These are phyloP conservation scores for Apoderus coryli DNA, from an alignment of 2,888 invertebrate genomes.

Conservation along the genomic window DNA sequence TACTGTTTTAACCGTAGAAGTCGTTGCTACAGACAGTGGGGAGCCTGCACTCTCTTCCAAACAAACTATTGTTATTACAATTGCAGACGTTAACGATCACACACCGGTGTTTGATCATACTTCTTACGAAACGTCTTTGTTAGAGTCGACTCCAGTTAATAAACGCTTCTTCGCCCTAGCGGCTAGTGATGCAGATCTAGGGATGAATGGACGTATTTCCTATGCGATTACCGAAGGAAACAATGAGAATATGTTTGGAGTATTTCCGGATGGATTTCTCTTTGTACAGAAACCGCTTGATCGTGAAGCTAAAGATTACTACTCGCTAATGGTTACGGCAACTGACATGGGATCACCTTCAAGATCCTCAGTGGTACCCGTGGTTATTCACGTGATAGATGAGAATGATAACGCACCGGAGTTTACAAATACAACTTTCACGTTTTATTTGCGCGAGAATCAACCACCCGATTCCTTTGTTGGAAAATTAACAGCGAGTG, in stretches of 20 bases:
- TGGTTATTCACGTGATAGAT: conserved; percentile 86
- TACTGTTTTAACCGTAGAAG: conserved; percentile 54
- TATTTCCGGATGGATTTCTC: conserved; percentile 88
- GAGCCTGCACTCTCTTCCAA: conserved; percentile 58
- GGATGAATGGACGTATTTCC: conserved; percentile 60
- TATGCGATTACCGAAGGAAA: conserved; percentile 82
- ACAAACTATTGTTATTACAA: conserved; percentile 53
- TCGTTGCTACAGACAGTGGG: conserved; percentile 77
- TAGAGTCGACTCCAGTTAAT: conserved; percentile 84
- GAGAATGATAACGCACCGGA: conserved; percentile 93
- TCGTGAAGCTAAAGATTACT: conserved; percentile 82
- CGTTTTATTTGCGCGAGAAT: conserved; percentile 79
- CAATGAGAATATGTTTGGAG: conserved; percentile 71
- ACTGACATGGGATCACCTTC: conserved; percentile 65
- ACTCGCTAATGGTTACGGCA: conserved; percentile 74
- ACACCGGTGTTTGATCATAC: conserved; percentile 87
- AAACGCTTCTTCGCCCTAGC: conserved; percentile 78
- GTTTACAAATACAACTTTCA: conserved; percentile 82
- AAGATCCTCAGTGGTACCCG: conserved; percentile 73
- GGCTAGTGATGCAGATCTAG: conserved; percentile 80
- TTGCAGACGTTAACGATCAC: conserved; percentile 89
- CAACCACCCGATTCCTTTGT: conserved; percentile 82
- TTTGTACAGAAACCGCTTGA: conserved; percentile 79
- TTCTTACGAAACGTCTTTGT: conserved; percentile 81
- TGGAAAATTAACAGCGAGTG: conserved; percentile 78